These are phyloP conservation scores for Siniperca obscura DNA, from an alignment of 2,797 vertebrate species.

Conservation along the genomic window DNA sequence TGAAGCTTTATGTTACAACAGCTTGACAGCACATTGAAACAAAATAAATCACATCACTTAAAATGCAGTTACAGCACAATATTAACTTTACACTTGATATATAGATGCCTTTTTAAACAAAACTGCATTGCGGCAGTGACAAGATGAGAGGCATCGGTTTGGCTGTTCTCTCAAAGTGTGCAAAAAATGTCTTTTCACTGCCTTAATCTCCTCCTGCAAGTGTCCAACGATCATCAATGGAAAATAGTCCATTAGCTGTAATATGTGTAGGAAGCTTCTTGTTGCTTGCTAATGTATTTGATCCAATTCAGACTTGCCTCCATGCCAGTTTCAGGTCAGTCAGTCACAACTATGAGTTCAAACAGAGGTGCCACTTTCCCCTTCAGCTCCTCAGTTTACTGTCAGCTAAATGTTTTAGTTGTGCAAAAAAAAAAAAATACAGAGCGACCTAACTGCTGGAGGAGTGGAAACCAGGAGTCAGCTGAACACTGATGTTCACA, in stretches of 20 bases:
- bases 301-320: background rate
- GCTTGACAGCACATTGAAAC: slow-evolving; percentile 47
- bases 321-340: slow-evolving; percentile 27
- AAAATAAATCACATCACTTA: slow-evolving; percentile 48
- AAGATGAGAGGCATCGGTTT: slow-evolving; percentile 19
- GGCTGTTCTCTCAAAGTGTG: slow-evolving; percentile 24
- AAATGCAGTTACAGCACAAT: slow-evolving; percentile 38
- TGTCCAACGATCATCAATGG: slow-evolving; percentile 19
- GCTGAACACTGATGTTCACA: slow-evolving; percentile 22
- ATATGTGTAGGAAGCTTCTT: slow-evolving; percentile 26
- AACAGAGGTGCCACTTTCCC: slow-evolving; percentile 15
- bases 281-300: slow-evolving; percentile 29
- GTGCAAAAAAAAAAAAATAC: background rate
- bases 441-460: slow-evolving; percentile 25
- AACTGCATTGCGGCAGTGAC: slow-evolving; percentile 4
- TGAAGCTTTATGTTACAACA: slow-evolving; percentile 41
- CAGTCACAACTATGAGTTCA: slow-evolving; percentile 14
- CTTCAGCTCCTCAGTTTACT: slow-evolving; percentile 12
- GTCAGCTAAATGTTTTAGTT: slow-evolving; percentile 22
- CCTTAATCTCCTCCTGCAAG: background rate
- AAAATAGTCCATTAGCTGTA: slow-evolving; percentile 36
- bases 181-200: background rate
- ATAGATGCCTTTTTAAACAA: slow-evolving; percentile 15
- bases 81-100: slow-evolving; percentile 42
- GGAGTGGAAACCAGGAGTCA: slow-evolving; percentile 35